Conservation (phyloP, 2,113 vertebrate species). For the Probosciger aterrimus region DNA sequence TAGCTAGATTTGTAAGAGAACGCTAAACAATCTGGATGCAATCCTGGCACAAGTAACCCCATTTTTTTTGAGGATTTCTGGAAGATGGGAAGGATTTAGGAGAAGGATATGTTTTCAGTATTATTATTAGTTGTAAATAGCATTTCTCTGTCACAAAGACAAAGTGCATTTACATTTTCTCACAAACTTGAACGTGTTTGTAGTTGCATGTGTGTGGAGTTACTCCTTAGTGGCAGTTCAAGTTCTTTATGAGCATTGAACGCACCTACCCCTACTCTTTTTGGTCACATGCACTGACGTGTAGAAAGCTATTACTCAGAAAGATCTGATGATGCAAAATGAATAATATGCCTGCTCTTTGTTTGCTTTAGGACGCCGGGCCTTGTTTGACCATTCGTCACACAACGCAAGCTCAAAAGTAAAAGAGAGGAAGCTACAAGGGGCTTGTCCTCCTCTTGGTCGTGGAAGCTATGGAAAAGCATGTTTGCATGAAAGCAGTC, state of each 20-base stretch:
- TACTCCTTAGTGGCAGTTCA: not conserved
- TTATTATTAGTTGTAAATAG: not conserved
- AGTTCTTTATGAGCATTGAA: not conserved
- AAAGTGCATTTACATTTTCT: not conserved
- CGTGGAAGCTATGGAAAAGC: slow-evolving; percentile 63
- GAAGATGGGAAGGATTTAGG: not conserved
- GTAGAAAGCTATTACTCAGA: not conserved
- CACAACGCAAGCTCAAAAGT: slow-evolving; percentile 61
- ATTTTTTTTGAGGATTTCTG: not conserved
- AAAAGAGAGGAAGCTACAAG: slow-evolving; percentile 68
- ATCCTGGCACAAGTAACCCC: not conserved
- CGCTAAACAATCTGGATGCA: not conserved
- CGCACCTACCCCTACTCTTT: not conserved
- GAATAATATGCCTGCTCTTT: not conserved
- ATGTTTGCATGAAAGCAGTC: not conserved
- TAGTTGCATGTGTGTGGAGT: not conserved
- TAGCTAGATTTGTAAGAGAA: not conserved
- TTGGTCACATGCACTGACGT: not conserved
- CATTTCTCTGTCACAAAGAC: not conserved
- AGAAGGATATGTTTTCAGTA: not conserved
- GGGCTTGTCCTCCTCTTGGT: slow-evolving; percentile 59
- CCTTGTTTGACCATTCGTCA: slow-evolving; percentile 50
- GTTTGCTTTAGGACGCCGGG: slow-evolving; percentile 55
- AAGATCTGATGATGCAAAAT: not conserved
- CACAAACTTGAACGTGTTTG: not conserved